Conservation (phyloP, 30 jellyfish, hydroid and myxozoan species). For the Cassiopea xamachana region DNA sequence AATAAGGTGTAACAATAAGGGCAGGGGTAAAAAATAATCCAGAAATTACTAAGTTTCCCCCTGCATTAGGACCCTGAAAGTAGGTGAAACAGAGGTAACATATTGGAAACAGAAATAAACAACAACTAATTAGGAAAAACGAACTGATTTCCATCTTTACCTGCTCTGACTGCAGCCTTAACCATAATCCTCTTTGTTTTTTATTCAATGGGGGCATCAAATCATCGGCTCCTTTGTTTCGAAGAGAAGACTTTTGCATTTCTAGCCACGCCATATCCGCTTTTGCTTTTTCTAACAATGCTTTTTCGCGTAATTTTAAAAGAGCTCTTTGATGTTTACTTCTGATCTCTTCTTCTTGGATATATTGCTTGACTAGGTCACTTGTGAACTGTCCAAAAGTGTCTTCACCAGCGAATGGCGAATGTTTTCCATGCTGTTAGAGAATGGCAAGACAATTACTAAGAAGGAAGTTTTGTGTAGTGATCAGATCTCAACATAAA, state of each 20-base stretch:
- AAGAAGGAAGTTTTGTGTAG: not conserved
- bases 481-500: too few species aligned
- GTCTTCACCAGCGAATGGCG: constrained; percentile 95
- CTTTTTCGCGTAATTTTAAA: constrained; percentile 88
- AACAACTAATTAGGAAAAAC: not conserved
- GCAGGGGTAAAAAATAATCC: too few species aligned
- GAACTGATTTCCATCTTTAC: constrained; percentile 8
- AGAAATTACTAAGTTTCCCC: too few species aligned
- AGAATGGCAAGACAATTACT: not conserved
- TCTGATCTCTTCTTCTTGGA: constrained; percentile 94
- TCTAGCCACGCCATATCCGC: constrained; percentile 97
- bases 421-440: constrained; percentile 59
- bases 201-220: constrained; percentile 93
- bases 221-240: constrained; percentile 88
- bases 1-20: too few species aligned
- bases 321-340: constrained; percentile 91
- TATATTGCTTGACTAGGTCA: constrained; percentile 86
- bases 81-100: too few species aligned
- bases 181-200: constrained; percentile 87
- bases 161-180: constrained; percentile 91
- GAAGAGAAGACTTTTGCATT: constrained; percentile 76
- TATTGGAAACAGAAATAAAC: too few species aligned
- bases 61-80: too few species aligned
- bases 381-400: constrained; percentile 82
- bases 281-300: constrained; percentile 87